Base-by-base conservation (phyloP, 2,888 invertebrate genomes). In the Andrena dorsata region DNA sequence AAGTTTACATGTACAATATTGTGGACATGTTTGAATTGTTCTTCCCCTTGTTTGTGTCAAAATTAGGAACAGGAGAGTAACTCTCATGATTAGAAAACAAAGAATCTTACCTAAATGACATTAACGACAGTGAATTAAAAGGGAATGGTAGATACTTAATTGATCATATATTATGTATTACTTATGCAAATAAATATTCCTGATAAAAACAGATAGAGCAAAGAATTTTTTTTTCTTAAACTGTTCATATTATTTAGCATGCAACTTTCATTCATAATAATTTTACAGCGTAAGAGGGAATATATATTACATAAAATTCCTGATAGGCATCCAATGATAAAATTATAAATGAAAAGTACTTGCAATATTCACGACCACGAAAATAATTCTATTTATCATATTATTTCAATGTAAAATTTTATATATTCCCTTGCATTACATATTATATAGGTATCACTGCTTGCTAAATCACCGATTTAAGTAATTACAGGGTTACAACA, bases 1-100 rank as follows among this genome's bases (percentile, higher is more conserved):
- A 83, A 94, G 93, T 63, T 94, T 95, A 90, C 96, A 96, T 80
- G 93, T 94, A 85, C 96, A 96, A 86, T 95, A 95, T 81, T 95
- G 95, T 3, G 95, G 94, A 92, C 96, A 96, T 83, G 87, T 83
- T 51, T 92, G 89, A 69, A 88, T 87, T 41, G 80, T 82, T 61
- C 87, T 83, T 60, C 90, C 86, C 76, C 84, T 87, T 66, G 85
- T 82, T 83, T 86, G 88, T 63, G 86, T 86, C 81, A 90, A 89
- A 82, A 92, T 76, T 71, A 90, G 84, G 73, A 88, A 82, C 82
- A 93, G 78, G 60, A 93, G 77, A 64, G 89, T 74, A 77, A 70
- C 80, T 82, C 35, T 90, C 89, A 89, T 89, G 81, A 78, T 90
- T 82, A 74, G 53, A 20, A 20, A 68, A 47, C 26, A 23, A 61